Percentiles rank a stretch among this genome's conserved stretches.
Conservation (phyloP, 1,140 invertebrate genomes). For the Wasmannia auropunctata region DNA sequence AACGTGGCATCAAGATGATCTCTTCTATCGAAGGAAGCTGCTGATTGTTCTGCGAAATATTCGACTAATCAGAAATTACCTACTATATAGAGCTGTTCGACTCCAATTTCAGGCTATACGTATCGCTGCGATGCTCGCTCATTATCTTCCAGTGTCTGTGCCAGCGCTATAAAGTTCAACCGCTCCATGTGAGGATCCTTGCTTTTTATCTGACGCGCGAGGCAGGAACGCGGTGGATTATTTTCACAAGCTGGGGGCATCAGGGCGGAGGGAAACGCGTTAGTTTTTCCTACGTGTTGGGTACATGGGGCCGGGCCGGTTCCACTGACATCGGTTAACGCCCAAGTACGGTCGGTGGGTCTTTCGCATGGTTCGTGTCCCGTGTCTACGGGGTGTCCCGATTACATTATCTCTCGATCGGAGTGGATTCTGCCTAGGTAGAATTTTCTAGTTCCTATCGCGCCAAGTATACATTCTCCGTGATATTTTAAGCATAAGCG, state of each 20-base stretch:
- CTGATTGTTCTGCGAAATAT: not conserved
- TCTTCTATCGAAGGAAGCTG: not conserved
- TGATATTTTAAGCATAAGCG: not conserved
- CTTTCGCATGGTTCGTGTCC: not conserved
- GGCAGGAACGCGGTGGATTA: constrained; percentile 2
- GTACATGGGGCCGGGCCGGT: not conserved
- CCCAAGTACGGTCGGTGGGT: constrained; percentile 24
- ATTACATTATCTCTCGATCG: not conserved
- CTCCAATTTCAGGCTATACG: not conserved
- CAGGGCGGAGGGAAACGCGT: not conserved
- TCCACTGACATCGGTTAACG: constrained; percentile 25
- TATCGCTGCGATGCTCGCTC: not conserved
- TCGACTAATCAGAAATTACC: not conserved
- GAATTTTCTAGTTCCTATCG: not conserved
- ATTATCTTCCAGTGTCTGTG: not conserved
- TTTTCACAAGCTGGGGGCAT: constrained; percentile 29
- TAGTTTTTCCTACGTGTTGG: constrained; percentile 44
- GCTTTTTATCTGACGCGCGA: constrained; percentile 33
- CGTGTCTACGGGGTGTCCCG: constrained; percentile 35
- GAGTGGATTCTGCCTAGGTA: not conserved
- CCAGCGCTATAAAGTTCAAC: not conserved
- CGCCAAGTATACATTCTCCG: too few species aligned
- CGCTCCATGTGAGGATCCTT: constrained; percentile 1
- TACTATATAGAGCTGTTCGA: too few species aligned
- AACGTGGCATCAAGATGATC: not conserved